Percentiles rank a stretch among this genome's conserved stretches.
These are phyloP conservation scores for Drosophila bocki DNA, from an alignment of 1,140 invertebrate species.

Conservation along the genomic window DNA sequence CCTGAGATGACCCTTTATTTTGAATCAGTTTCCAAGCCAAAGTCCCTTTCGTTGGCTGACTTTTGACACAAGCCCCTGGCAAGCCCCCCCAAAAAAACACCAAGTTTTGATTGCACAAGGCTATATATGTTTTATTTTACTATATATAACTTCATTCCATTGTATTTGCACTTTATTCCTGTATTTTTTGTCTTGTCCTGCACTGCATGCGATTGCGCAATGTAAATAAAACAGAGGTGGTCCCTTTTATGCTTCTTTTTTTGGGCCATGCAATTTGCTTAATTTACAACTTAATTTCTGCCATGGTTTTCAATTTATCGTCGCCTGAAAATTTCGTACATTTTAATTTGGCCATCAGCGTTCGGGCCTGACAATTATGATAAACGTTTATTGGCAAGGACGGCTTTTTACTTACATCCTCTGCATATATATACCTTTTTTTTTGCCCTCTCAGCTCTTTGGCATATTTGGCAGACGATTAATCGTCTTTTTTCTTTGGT, in stretches of 20 bases:
- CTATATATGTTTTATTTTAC: slow-evolving; percentile 1
- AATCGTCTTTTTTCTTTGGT: slow-evolving; percentile 4
- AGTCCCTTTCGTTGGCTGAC: slow-evolving; percentile 1
- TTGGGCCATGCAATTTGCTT: slow-evolving; percentile 53
- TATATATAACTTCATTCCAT: not conserved
- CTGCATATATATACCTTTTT: no score
- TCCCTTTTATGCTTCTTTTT: not conserved
- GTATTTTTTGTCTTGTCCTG: not conserved
- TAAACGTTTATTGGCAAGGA: slow-evolving; percentile 53
- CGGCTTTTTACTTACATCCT: slow-evolving; percentile 4
- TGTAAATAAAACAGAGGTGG: slow-evolving; percentile 35
- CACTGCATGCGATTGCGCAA: slow-evolving; percentile 29
- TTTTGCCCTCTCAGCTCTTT: not conserved
- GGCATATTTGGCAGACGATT: slow-evolving; percentile 24
- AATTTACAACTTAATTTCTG: slow-evolving; percentile 77
- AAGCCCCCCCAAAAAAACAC: slow-evolving; percentile 4
- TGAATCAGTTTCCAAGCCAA: not conserved
- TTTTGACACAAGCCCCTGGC: slow-evolving; percentile 22
- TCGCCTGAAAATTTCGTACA: slow-evolving; percentile 38
- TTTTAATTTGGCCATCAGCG: slow-evolving; percentile 57
- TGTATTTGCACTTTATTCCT: slow-evolving; percentile 26
- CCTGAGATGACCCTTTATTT: not conserved
- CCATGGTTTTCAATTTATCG: slow-evolving; percentile 65
- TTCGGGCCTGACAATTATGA: slow-evolving; percentile 58
- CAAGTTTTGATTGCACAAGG: slow-evolving; percentile 26